phyloP scores from a whole-genome alignment of 2,113 vertebrate genomes.

The Heptranchias perlo region DNA sequence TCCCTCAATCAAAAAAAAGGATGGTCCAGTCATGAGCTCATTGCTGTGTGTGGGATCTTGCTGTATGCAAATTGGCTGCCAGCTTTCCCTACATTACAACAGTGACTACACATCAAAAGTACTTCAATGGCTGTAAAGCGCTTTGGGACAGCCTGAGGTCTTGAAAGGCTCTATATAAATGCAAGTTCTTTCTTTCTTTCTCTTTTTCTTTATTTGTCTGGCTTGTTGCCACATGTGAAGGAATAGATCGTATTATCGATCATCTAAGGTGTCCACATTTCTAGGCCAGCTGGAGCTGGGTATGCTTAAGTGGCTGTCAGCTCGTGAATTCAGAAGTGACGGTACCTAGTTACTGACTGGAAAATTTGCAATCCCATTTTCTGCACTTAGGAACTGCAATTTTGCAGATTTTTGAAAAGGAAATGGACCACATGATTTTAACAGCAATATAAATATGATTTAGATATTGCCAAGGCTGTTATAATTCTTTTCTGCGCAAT shows the following conservation, averaged over 20 bases:
- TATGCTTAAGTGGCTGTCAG: not conserved
- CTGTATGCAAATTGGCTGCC: not conserved
- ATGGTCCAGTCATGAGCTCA: not conserved
- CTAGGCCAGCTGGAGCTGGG: not conserved
- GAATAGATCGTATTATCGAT: not conserved
- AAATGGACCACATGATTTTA: not conserved
- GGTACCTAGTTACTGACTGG: not conserved
- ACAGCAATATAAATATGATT: not conserved
- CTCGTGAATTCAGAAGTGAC: not conserved
- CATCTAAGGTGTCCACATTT: not conserved
- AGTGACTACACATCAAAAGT: not conserved
- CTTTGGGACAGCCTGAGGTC: not conserved
- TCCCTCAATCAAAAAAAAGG: not conserved
- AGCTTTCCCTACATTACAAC: not conserved
- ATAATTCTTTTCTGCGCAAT: not conserved
- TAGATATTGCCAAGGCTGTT: not conserved
- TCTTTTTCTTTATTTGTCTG: not conserved
- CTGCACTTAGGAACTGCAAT: not conserved
- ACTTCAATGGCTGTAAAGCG: not conserved
- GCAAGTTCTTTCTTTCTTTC: not conserved
- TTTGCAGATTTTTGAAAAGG: not conserved
- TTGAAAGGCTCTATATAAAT: not conserved
- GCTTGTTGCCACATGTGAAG: not conserved
- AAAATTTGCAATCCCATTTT: conserved; percentile 14
- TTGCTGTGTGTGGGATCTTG: not conserved